Evolutionary conservation across 2,797 vertebrate genomes (phyloP).

Genomic region (Tragelaphus eurycerus): DNA sequence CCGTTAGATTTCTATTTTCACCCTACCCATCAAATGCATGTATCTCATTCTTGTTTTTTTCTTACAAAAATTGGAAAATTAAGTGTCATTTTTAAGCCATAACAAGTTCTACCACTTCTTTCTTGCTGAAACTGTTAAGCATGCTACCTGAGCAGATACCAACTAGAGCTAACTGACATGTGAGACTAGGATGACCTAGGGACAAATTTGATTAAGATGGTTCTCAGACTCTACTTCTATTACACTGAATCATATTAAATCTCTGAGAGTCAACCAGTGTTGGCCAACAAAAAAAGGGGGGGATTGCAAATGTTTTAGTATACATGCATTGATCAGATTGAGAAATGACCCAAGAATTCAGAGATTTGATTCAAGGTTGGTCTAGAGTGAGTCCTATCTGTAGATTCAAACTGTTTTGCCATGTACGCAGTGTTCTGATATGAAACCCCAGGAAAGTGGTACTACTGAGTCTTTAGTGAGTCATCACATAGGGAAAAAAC

Average conservation of each 20-base stretch:
- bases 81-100: background rate
- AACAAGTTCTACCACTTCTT: background rate
- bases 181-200: background rate
- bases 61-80: background rate
- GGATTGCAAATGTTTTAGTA: background rate
- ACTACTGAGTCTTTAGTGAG: background rate
- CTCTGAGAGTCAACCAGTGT: background rate
- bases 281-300: background rate
- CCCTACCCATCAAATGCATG: background rate
- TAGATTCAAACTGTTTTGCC: slow-evolving; percentile 14
- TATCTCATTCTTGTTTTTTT: background rate
- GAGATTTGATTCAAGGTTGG: background rate
- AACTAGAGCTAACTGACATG: background rate
- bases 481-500: background rate
- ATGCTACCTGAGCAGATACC: background rate
- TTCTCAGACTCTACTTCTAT: background rate
- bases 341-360: background rate
- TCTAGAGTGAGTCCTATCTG: background rate
- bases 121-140: background rate
- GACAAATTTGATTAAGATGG: background rate
- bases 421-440: background rate
- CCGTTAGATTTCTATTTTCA: background rate
- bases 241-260: background rate
- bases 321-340: background rate
- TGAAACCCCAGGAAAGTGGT: slow-evolving; percentile 2